Conservation (phyloP, 2,888 invertebrate species). For the Tortricodes alternella region DNA sequence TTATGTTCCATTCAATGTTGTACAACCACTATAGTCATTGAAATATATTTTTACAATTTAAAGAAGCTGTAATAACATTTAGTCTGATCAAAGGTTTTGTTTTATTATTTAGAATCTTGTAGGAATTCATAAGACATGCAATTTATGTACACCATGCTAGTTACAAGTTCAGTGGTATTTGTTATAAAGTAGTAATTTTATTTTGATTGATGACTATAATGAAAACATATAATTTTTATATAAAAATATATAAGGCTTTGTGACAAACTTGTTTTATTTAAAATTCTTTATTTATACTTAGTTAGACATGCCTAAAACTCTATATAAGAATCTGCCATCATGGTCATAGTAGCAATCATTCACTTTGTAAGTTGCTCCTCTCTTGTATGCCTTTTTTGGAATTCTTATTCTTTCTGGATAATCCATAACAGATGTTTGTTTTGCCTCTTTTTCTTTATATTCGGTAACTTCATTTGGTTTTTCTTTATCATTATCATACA, state of each 20-base stretch:
- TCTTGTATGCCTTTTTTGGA: conserved; percentile 84
- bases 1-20: conserved; percentile 61
- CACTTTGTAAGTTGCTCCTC: conserved; percentile 87
- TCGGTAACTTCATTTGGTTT: conserved; percentile 43
- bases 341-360: conserved; percentile 91
- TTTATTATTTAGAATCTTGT: conserved; percentile 30
- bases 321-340: conserved; percentile 90
- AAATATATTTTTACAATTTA: conserved; percentile 53
- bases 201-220: conserved; percentile 65
- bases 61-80: conserved; percentile 23
- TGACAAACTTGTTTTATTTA: conserved; percentile 60
- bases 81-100: conserved; percentile 30
- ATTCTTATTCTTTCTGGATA: conserved; percentile 87
- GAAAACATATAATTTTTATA: conserved; percentile 76
- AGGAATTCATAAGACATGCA: conserved; percentile 46
- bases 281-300: conserved; percentile 34
- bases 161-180: conserved; percentile 35
- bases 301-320: conserved; percentile 86
- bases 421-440: conserved; percentile 46
- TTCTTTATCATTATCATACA: conserved; percentile 40
- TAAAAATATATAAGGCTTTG: conserved; percentile 73
- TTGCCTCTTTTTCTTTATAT: conserved; percentile 47
- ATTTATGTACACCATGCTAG: conserved; percentile 34
- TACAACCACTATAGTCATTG: conserved; percentile 58
- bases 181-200: conserved; percentile 50